phyloP scores from a whole-genome alignment of 1,140 invertebrate genomes.

The Gonatopus flavifemur region DNA sequence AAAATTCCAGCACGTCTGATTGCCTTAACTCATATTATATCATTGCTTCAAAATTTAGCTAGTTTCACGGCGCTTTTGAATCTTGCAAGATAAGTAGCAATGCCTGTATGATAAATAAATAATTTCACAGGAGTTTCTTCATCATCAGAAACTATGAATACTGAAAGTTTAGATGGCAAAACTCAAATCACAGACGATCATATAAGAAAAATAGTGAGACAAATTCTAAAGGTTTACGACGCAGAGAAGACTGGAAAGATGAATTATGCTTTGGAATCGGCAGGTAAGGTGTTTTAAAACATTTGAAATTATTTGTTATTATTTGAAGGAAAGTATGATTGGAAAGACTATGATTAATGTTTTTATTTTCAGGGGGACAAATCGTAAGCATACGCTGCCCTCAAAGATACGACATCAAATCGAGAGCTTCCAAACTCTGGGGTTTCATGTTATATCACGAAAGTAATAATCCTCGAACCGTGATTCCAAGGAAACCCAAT shows the following conservation, averaged over 20 bases:
- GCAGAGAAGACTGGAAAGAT: slow-evolving; percentile 88
- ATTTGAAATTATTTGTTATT: background rate
- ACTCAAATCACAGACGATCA: slow-evolving; percentile 41
- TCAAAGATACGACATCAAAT: slow-evolving; percentile 82
- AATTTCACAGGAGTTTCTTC: too few relatives aligned
- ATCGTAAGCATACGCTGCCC: slow-evolving; percentile 91
- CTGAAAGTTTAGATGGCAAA: too few relatives aligned
- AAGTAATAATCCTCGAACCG: slow-evolving; percentile 83
- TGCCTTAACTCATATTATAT: too few relatives aligned
- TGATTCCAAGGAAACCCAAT: slow-evolving; percentile 85
- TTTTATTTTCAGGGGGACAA: slow-evolving; percentile 73
- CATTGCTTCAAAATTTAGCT: too few relatives aligned
- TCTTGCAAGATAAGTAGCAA: too few relatives aligned
- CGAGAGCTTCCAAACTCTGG: slow-evolving; percentile 79
- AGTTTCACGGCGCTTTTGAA: too few relatives aligned
- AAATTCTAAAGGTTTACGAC: slow-evolving; percentile 81
- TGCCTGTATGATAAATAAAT: too few relatives aligned
- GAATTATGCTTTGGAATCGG: slow-evolving; percentile 84
- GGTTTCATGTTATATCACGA: slow-evolving; percentile 85
- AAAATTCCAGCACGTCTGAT: too few relatives aligned
- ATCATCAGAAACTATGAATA: too few relatives aligned
- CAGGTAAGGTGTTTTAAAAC: slow-evolving; percentile 57
- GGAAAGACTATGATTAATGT: background rate
- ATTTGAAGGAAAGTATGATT: background rate
- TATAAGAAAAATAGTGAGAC: slow-evolving; percentile 71